Conservation (phyloP, 2,888 invertebrate genomes). For the Megaustenia siamemsis region DNA sequence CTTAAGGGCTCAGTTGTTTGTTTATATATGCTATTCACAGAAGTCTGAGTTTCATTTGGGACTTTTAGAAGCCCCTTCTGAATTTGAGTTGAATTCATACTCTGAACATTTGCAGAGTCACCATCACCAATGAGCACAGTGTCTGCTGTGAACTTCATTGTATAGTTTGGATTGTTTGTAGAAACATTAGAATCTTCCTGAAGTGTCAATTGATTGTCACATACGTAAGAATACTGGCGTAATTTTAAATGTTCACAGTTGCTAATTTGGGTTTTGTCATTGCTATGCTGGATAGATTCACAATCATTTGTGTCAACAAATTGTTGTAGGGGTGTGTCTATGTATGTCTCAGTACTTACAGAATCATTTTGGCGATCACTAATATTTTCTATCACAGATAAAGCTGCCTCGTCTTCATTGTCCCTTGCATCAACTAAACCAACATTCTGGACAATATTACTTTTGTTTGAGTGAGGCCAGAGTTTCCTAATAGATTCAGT, state of each 20-base stretch:
- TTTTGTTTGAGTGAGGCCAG: slow-evolving; percentile 42
- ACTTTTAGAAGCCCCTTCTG: slow-evolving; percentile 19
- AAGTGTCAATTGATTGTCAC: slow-evolving; percentile 19
- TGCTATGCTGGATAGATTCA: not conserved
- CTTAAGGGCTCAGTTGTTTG: not conserved
- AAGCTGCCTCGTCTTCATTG: slow-evolving; percentile 2
- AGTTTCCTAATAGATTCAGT: slow-evolving; percentile 53
- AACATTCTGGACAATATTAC: slow-evolving; percentile 20
- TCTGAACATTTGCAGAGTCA: slow-evolving; percentile 30
- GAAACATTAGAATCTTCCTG: slow-evolving; percentile 10
- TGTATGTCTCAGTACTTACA: not conserved
- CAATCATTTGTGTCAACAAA: not conserved
- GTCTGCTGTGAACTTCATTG: slow-evolving; percentile 38
- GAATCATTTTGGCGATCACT: not conserved
- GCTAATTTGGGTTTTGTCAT: not conserved
- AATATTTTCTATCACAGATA: slow-evolving; percentile 8
- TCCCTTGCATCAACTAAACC: slow-evolving; percentile 8
- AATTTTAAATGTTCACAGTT: slow-evolving; percentile 19
- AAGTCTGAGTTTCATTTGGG: slow-evolving; percentile 4
- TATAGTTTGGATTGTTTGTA: slow-evolving; percentile 26
- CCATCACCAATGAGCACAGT: slow-evolving; percentile 35
- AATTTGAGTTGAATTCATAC: slow-evolving; percentile 16
- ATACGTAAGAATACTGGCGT: slow-evolving; percentile 5
- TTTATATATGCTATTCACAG: slow-evolving; percentile 30
- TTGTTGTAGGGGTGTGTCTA: slow-evolving; percentile 13